Conservation (phyloP, 2,113 vertebrate species). For the Nycticebus coucang region DNA sequence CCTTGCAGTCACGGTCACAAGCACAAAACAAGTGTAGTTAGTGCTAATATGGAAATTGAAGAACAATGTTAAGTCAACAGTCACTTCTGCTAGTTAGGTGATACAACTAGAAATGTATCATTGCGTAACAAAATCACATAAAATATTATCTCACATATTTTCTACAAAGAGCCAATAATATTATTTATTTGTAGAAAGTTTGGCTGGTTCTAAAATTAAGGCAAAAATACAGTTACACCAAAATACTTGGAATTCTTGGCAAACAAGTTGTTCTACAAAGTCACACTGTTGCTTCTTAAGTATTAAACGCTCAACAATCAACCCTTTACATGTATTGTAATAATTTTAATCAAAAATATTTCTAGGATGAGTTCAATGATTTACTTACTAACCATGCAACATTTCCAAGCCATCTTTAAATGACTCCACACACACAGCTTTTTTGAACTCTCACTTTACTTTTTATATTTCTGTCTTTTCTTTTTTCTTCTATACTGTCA, state of each 20-base stretch:
- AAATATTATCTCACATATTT: background rate
- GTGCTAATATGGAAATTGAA: background rate
- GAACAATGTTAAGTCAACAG: background rate
- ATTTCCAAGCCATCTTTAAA: background rate
- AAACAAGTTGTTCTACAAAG: background rate
- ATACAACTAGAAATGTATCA: background rate
- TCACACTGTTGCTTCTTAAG: background rate
- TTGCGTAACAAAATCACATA: background rate
- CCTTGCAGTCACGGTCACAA: background rate
- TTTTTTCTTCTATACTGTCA: background rate
- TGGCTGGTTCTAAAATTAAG: conserved; percentile 16
- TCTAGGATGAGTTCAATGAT: background rate
- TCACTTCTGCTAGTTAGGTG: background rate
- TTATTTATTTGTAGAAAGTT: background rate
- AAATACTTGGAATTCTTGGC: background rate
- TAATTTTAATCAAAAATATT: background rate
- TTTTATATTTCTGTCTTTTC: background rate
- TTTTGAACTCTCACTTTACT: background rate
- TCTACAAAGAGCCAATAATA: background rate
- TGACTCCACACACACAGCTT: background rate
- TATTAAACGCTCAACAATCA: background rate
- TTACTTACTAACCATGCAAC: background rate
- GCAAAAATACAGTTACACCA: background rate
- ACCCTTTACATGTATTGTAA: background rate
- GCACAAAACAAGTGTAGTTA: background rate